Base-by-base conservation (phyloP, 2,113 vertebrate genomes). In the Rallus limicola region DNA sequence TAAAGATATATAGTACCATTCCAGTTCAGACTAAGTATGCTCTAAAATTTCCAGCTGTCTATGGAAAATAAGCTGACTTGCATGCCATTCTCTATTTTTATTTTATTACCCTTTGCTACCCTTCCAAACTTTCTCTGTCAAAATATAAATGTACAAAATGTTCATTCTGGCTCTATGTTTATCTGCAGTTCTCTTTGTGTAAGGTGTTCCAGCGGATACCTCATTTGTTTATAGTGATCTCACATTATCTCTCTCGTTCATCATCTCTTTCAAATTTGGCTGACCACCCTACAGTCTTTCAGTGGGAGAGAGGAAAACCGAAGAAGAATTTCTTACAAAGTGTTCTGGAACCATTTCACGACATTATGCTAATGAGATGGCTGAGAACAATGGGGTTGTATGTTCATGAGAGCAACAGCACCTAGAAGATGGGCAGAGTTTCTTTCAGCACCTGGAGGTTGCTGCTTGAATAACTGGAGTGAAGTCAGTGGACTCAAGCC, bases 11-110 rank as follows among this genome's bases (percentile, higher is more conserved):
- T 65, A 42, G 17, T 92, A 7, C 33, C 25, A 9, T 63, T 64
- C 56, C 79, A 89, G 13, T 64, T 86, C 88, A 82, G 74, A 91
- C 28, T 83, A 88, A 83, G 19, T 36, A 40, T 17, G 34, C 82
- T 64, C 42, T 86, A 83, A 90, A 92, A 76, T 82, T 93, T 78
- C 76, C 69, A 92, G 58, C 62, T 90, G 64, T 68, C 62, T 62
- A 2, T 63, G 38, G 76, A 70, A 93, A 93, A 81, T 68, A 93
- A 75, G 10, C 44, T 72, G 56, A 71, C 78, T 86, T 59, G 21
- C 44, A 56, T 44, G 42, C 42, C 69, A 60, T 86, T 38, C 44
- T 84, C 15, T 74, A 11, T 13, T 21, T 46, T 50, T 65, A 31
- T 62, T 62, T 69, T 82, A 71, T 93, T 86, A 88, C 46, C 50